These are phyloP conservation scores for Lycaena phlaeas DNA, from an alignment of 2,888 invertebrate species.

Conservation along the genomic window DNA sequence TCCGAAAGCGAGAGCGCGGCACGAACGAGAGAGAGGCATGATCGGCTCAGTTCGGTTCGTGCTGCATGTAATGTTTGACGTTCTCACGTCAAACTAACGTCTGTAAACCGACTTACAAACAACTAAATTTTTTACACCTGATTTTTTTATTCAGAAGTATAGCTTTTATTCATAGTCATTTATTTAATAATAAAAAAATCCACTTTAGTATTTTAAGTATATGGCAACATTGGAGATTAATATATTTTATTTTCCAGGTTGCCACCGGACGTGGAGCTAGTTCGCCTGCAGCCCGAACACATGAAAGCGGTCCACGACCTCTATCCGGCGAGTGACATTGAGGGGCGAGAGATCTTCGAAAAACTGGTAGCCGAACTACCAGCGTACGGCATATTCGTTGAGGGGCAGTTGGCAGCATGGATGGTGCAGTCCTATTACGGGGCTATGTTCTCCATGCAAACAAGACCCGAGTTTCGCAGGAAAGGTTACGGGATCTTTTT, in stretches of 20 bases:
- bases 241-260: constrained; percentile 37
- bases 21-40: too few relatives aligned
- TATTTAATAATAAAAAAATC: too few relatives aligned
- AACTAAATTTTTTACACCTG: too few relatives aligned
- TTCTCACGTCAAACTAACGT: too few relatives aligned
- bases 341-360: constrained; percentile 87
- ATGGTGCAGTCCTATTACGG: constrained; percentile 94
- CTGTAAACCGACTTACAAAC: too few relatives aligned
- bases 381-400: constrained; percentile 85
- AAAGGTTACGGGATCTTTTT: constrained; percentile 85
- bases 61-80: too few relatives aligned
- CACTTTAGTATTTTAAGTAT: neutral
- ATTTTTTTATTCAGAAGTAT: too few relatives aligned
- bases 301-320: constrained; percentile 88
- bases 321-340: constrained; percentile 91
- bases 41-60: too few relatives aligned
- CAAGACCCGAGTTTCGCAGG: constrained; percentile 80
- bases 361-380: constrained; percentile 84
- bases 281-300: constrained; percentile 82
- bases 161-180: too few relatives aligned
- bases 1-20: too few relatives aligned
- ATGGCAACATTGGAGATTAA: neutral
- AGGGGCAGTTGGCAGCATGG: constrained; percentile 87
- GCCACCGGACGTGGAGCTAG: constrained; percentile 82
- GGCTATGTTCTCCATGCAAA: constrained; percentile 94